phyloP scores from a whole-genome alignment of 2,113 vertebrate genomes.

The Phocoena sinus region DNA sequence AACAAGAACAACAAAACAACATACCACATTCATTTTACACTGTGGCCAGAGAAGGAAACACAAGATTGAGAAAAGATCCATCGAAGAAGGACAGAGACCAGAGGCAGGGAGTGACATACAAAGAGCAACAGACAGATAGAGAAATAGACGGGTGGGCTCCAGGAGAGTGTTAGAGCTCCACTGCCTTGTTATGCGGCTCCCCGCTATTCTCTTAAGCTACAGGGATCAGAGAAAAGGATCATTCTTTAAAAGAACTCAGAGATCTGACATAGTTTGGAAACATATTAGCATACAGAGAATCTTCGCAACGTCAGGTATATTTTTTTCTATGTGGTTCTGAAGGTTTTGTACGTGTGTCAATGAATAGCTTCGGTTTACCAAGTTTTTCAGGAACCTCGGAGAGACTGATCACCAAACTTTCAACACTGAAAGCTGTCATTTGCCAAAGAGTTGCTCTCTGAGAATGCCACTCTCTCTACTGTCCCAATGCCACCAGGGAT shows the following conservation, averaged over 20 bases:
- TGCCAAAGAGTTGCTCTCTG: neutral
- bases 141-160: neutral
- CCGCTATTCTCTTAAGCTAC: neutral
- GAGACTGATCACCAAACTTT: neutral
- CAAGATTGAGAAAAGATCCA: neutral
- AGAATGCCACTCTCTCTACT: neutral
- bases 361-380: neutral
- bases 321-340: constrained; percentile 7
- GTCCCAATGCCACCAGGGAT: neutral
- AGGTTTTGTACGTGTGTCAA: neutral
- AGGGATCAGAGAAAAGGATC: neutral
- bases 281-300: neutral
- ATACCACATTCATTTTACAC: neutral
- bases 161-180: neutral
- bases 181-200: neutral
- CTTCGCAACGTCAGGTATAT: neutral
- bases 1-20: neutral
- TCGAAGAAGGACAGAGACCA: neutral
- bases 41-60: constrained; percentile 22
- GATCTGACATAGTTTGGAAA: neutral
- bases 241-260: neutral
- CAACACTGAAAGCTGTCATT: neutral
- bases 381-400: neutral
- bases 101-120: neutral
- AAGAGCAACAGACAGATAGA: neutral